phyloP scores from a whole-genome alignment of 2,113 vertebrate genomes.

The Sigmodon hispidus region DNA sequence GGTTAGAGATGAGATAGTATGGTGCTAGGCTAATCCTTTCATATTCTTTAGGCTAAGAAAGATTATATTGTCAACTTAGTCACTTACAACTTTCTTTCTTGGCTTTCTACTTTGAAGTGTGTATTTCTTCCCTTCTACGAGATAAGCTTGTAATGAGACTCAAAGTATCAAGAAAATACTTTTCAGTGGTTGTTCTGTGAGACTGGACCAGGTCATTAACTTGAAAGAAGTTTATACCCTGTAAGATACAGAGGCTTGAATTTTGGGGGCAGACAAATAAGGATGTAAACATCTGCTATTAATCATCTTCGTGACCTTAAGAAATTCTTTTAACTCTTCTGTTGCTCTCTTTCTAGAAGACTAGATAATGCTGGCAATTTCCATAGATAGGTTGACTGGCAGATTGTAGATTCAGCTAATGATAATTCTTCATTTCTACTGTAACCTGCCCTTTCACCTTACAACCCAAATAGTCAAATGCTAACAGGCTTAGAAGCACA shows the following conservation, averaged over 20 bases:
- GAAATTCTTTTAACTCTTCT: neutral
- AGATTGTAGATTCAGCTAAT: neutral
- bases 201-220: neutral
- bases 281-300: neutral
- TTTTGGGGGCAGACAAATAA: neutral
- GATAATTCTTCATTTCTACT: neutral
- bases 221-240: neutral
- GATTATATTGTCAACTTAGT: neutral
- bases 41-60: neutral
- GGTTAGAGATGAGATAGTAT: neutral
- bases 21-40: neutral
- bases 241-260: neutral
- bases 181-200: neutral
- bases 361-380: neutral
- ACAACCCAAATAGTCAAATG: neutral
- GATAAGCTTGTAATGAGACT: neutral
- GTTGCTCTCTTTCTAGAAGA: neutral
- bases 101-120: neutral
- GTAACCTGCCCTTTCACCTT: neutral
- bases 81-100: neutral
- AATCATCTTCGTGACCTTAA: neutral
- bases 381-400: neutral
- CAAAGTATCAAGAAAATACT: neutral
- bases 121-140: neutral
- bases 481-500: neutral